phyloP scores from a whole-genome alignment of 1,140 invertebrate genomes.

The Microplitis mediator region DNA sequence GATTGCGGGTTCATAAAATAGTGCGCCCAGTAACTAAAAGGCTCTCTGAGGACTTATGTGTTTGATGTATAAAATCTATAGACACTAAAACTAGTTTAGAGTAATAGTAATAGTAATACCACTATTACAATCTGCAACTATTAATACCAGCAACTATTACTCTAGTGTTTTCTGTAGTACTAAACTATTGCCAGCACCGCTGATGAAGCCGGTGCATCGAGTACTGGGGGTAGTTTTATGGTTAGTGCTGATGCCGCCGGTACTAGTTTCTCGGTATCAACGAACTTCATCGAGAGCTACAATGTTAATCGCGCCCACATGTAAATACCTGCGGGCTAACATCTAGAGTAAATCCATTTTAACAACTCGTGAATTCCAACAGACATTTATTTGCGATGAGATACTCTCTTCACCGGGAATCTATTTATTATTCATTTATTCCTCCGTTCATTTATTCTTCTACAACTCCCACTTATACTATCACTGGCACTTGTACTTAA shows the following conservation, averaged over 20 bases:
- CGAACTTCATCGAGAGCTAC: slow-evolving; percentile 5
- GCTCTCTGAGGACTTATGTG: neutral
- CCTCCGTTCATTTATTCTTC: no score
- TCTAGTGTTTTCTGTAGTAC: no score
- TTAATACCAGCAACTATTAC: neutral
- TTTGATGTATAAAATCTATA: neutral
- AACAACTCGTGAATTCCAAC: neutral
- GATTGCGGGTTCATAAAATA: neutral
- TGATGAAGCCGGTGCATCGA: neutral
- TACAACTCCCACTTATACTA: no score
- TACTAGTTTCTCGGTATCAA: neutral
- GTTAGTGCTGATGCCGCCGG: neutral
- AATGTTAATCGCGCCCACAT: slow-evolving; percentile 1
- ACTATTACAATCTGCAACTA: neutral
- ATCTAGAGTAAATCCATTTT: neutral
- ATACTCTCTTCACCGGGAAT: neutral
- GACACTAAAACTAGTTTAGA: neutral
- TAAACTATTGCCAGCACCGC: no score
- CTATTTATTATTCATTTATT: neutral
- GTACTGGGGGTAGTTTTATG: neutral
- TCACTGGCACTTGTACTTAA: no score
- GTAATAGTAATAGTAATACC: neutral
- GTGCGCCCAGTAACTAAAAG: neutral
- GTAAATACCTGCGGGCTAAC: neutral
- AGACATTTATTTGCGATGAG: neutral